Conservation (phyloP, 2,888 invertebrate species). For the Cotesia congregata region DNA sequence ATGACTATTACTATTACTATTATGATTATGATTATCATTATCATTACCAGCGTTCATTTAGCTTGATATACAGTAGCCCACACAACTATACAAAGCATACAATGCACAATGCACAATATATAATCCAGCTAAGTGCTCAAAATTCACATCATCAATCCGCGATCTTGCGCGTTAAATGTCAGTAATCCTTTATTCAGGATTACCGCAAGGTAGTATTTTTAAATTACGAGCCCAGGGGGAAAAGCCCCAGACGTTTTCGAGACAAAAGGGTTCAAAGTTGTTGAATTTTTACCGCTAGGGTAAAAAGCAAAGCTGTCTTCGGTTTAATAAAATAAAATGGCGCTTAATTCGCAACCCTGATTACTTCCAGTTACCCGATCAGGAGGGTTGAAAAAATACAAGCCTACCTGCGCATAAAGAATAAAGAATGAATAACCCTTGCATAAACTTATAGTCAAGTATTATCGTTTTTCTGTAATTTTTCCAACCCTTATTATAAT, state of each 20-base stretch:
- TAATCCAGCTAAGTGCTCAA: neutral
- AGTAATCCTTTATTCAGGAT: neutral
- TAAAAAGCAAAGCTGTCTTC: no score
- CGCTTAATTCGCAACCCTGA: neutral
- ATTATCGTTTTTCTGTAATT: neutral
- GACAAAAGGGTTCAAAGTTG: neutral
- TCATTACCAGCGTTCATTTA: neutral
- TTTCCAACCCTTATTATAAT: neutral
- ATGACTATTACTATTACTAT: neutral
- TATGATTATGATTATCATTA: neutral
- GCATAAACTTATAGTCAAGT: neutral
- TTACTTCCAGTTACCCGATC: neutral
- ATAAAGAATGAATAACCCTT: neutral
- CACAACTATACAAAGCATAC: neutral
- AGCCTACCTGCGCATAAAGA: neutral
- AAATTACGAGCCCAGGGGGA: neutral
- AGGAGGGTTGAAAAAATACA: neutral
- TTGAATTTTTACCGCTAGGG: neutral
- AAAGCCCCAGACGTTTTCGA: neutral
- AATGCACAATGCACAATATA: neutral
- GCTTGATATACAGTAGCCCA: neutral
- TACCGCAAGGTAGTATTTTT: neutral
- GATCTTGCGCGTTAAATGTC: constrained; percentile 8
- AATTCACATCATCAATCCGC: constrained; percentile 10
- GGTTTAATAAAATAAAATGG: no score